Percentiles rank a stretch among this genome's conserved stretches.
Conservation (phyloP, 2,797 vertebrate species). For the Tolypeutes matacus region DNA sequence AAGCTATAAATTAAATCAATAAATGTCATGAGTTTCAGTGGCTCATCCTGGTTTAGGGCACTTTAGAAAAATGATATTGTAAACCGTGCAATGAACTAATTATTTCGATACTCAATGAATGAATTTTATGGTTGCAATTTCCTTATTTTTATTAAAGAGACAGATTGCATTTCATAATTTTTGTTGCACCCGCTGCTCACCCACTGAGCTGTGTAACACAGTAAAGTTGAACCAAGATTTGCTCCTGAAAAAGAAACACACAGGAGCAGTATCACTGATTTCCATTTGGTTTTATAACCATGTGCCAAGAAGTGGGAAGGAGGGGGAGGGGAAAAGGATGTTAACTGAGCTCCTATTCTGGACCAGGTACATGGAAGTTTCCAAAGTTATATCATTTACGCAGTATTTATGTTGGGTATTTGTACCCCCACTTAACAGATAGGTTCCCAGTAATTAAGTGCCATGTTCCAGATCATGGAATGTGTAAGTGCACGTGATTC, state of each 20-base stretch:
- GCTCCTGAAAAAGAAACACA: conserved; percentile 14
- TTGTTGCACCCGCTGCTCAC: conserved; percentile 80
- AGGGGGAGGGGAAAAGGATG: not conserved
- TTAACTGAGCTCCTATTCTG: conserved; percentile 28
- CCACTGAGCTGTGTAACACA: conserved; percentile 81
- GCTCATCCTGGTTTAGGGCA: conserved; percentile 72
- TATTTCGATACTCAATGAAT: conserved; percentile 86
- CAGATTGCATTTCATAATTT: conserved; percentile 87
- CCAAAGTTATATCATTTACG: not conserved
- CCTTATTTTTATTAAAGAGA: conserved; percentile 87
- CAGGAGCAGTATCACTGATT: not conserved
- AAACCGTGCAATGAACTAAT: conserved; percentile 75
- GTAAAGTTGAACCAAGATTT: conserved; percentile 20
- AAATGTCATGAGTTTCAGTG: conserved; percentile 70
- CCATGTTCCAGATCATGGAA: not conserved
- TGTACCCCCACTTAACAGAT: not conserved
- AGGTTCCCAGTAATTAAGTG: not conserved
- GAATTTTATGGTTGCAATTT: conserved; percentile 88
- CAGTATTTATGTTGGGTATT: not conserved
- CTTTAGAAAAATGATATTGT: conserved; percentile 79
- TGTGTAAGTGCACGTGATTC: not conserved
- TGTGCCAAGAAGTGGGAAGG: not conserved
- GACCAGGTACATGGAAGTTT: not conserved
- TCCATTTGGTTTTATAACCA: not conserved
- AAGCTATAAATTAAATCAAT: conserved; percentile 61